Percentiles rank a stretch among this genome's conserved stretches.
Evolutionary conservation across 2,797 vertebrate species (phyloP).

Genomic region (Decapterus maruadsi): DNA sequence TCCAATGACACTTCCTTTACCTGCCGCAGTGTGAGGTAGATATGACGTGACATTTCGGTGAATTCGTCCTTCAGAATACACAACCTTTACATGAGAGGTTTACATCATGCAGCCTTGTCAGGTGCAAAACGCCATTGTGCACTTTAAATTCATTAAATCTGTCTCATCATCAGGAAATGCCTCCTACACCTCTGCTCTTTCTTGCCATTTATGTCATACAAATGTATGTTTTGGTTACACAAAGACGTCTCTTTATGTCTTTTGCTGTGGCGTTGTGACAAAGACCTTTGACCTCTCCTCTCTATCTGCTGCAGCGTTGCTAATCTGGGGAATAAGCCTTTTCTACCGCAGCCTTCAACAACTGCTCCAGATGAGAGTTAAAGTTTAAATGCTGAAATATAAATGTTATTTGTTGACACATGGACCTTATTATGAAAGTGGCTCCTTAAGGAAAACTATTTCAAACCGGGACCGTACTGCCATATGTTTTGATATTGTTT

Average conservation of each 20-base stretch:
- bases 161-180: conserved; percentile 12
- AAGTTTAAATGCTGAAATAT: conserved; percentile 18
- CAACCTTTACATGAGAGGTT: conserved; percentile 35
- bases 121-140: conserved; percentile 14
- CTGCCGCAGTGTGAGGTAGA: conserved; percentile 51
- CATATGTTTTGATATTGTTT: conserved; percentile 50
- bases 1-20: conserved; percentile 52
- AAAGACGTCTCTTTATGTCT: conserved; percentile 11
- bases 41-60: conserved; percentile 64
- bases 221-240: conserved; percentile 5
- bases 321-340: conserved; percentile 1
- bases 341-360: conserved; percentile 8
- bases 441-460: conserved; percentile 22
- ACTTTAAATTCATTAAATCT: conserved; percentile 29
- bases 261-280: neutral
- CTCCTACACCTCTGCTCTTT: conserved; percentile 11
- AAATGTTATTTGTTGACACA: conserved; percentile 28
- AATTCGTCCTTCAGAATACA: conserved; percentile 62
- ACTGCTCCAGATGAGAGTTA: neutral
- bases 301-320: conserved; percentile 5
- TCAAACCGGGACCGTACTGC: conserved; percentile 22
- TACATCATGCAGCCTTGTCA: conserved; percentile 1
- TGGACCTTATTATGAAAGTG: conserved; percentile 32
- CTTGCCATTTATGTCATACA: conserved; percentile 7
- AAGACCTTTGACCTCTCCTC: conserved; percentile 17